Evolutionary conservation across 1,140 invertebrate genomes (phyloP).

Genomic region (Pogonomyrmex barbatus): DNA sequence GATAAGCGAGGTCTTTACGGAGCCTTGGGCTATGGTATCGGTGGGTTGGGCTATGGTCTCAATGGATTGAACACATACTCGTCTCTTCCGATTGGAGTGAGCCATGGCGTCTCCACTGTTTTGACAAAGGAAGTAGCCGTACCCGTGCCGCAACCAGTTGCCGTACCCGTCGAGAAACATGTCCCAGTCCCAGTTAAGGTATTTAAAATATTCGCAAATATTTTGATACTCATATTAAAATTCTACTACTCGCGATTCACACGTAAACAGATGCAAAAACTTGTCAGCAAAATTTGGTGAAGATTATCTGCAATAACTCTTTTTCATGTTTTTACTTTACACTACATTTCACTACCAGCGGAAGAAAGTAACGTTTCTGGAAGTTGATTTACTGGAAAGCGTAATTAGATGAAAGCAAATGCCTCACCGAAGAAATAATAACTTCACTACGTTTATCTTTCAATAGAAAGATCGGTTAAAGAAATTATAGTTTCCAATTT

Average conservation of each 20-base stretch:
- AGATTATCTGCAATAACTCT: background rate
- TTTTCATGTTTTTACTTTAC: background rate
- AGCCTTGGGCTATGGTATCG: constrained; percentile 73
- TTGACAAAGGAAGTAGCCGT: constrained; percentile 82
- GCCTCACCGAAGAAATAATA: background rate
- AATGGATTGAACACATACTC: constrained; percentile 27
- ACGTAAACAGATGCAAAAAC: background rate
- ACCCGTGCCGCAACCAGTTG: constrained; percentile 80
- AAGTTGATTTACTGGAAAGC: background rate
- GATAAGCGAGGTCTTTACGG: constrained; percentile 81
- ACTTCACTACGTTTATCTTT: background rate
- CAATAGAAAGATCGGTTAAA: background rate
- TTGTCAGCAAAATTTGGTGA: background rate
- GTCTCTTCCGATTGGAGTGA: constrained; percentile 40
- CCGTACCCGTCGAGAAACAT: constrained; percentile 81
- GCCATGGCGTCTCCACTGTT: constrained; percentile 74
- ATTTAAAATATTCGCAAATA: constrained; percentile 26
- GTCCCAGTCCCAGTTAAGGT: constrained; percentile 82
- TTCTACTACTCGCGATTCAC: constrained; percentile 53
- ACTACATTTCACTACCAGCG: background rate
- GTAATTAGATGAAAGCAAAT: constrained; percentile 30
- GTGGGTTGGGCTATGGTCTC: constrained; percentile 4
- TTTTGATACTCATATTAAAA: constrained; percentile 71
- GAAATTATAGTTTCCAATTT: background rate
- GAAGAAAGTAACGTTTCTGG: background rate